Evolutionary conservation across 2,888 invertebrate genomes (phyloP).

Genomic region (Adelphocoris suturalis): DNA sequence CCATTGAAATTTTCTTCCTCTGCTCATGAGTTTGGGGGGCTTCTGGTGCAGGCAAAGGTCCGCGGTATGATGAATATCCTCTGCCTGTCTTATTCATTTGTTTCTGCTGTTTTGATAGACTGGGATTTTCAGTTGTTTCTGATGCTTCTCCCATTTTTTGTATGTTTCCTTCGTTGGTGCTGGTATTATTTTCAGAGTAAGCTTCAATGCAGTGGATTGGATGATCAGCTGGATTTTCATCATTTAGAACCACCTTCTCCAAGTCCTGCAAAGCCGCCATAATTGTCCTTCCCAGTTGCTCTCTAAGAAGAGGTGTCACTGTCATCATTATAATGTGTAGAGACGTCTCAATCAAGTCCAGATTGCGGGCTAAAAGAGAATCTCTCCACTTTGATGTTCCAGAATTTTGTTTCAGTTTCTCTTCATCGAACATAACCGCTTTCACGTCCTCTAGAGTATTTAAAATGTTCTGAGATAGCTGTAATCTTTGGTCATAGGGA

Average conservation of each 20-base stretch:
- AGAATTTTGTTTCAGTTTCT: not conserved
- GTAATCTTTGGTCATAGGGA: not conserved
- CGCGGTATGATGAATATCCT: not conserved
- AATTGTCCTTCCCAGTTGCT: not conserved
- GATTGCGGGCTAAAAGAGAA: not conserved
- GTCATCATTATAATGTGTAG: not conserved
- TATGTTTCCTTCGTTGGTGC: too few species aligned
- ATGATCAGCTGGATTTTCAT: not conserved
- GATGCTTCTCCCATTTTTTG: not conserved
- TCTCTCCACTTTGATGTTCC: not conserved
- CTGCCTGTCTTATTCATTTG: too few species aligned
- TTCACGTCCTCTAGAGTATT: not conserved
- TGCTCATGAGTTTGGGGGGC: not conserved
- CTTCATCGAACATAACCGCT: not conserved
- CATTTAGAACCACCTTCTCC: not conserved
- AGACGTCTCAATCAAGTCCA: not conserved
- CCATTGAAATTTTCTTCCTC: not conserved
- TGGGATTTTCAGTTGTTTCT: not conserved
- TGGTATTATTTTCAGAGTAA: not conserved
- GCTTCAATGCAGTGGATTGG: not conserved
- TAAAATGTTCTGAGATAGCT: not conserved
- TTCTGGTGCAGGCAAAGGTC: not conserved
- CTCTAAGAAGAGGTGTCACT: not conserved
- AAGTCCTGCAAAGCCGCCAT: not conserved
- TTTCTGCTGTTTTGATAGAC: not conserved